Evolutionary conservation across 2,888 invertebrate genomes (phyloP).

Genomic region (Campoletis raptor): DNA sequence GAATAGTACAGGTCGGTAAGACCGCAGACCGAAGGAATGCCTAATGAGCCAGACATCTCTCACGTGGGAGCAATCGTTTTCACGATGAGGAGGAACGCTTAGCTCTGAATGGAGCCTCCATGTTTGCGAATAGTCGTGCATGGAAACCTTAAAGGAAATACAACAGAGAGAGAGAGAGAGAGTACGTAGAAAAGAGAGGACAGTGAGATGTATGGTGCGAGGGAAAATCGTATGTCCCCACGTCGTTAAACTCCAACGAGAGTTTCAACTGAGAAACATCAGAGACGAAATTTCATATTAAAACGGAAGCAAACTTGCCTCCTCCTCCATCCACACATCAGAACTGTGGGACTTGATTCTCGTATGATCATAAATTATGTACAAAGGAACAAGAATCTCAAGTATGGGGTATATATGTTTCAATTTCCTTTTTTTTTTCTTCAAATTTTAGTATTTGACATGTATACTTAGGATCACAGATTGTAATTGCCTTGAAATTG

Average conservation of each 20-base stretch:
- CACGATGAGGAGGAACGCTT: constrained; percentile 74
- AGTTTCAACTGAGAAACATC: constrained; percentile 39
- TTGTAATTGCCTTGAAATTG: background rate
- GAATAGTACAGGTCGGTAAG: constrained; percentile 57
- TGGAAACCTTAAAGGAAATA: constrained; percentile 54
- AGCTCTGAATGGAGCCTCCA: constrained; percentile 58
- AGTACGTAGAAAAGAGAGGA: constrained; percentile 12
- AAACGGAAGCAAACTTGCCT: constrained; percentile 56
- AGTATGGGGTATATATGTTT: background rate
- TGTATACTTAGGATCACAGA: background rate
- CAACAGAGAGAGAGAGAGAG: constrained; percentile 46
- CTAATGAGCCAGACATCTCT: constrained; percentile 81
- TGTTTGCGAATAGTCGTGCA: constrained; percentile 52
- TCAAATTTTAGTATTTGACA: background rate
- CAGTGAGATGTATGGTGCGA: constrained; percentile 25
- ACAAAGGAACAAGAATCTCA: background rate
- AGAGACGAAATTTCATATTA: constrained; percentile 59
- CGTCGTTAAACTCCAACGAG: constrained; percentile 39
- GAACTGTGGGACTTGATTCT: constrained; percentile 30
- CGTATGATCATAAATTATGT: constrained; percentile 19
- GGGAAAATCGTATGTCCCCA: constrained; percentile 58
- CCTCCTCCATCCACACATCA: background rate
- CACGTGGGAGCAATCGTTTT: constrained; percentile 80
- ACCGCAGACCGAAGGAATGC: constrained; percentile 81
- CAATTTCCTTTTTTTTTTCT: background rate